Percentiles rank a stretch among this genome's conserved stretches.
Conservation (phyloP, 2,113 vertebrate genomes). For the Albula glossodonta region DNA sequence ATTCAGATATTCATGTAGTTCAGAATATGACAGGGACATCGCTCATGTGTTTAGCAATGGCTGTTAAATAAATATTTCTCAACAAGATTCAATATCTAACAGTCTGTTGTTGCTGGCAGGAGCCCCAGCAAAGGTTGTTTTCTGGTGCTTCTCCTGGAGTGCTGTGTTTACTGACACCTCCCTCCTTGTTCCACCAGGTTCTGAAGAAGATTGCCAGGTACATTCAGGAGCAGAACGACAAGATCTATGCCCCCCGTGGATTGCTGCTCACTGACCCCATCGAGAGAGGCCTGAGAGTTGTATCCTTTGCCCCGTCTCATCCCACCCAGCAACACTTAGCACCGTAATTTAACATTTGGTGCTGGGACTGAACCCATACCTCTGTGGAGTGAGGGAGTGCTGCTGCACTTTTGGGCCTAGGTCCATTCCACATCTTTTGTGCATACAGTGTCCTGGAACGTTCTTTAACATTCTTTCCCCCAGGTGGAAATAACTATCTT, state of each 20-base stretch:
- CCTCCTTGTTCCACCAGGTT: slow-evolving; percentile 64
- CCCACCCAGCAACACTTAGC: background rate
- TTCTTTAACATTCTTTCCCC: slow-evolving; percentile 69
- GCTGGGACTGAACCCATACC: too few relatives aligned
- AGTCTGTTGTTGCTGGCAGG: too few relatives aligned
- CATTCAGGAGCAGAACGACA: slow-evolving; percentile 89
- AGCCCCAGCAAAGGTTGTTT: too few relatives aligned
- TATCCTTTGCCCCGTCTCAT: slow-evolving; percentile 71
- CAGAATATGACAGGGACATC: too few relatives aligned
- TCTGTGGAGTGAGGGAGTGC: background rate
- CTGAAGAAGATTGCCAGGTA: slow-evolving; percentile 87
- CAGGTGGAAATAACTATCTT: slow-evolving; percentile 97
- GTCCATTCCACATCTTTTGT: background rate
- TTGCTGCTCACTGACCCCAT: slow-evolving; percentile 86
- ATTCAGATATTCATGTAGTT: too few relatives aligned
- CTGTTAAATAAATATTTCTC: too few relatives aligned
- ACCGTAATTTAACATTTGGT: too few relatives aligned
- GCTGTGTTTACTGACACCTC: background rate
- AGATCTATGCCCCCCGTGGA: slow-evolving; percentile 85
- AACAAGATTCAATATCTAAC: too few relatives aligned
- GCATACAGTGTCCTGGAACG: background rate
- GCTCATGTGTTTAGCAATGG: too few relatives aligned
- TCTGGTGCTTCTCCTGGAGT: background rate
- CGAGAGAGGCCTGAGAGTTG: slow-evolving; percentile 85
- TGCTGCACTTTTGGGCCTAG: background rate